Evolutionary conservation across 2,888 invertebrate species (phyloP).

Genomic region (Dusona sp.): DNA sequence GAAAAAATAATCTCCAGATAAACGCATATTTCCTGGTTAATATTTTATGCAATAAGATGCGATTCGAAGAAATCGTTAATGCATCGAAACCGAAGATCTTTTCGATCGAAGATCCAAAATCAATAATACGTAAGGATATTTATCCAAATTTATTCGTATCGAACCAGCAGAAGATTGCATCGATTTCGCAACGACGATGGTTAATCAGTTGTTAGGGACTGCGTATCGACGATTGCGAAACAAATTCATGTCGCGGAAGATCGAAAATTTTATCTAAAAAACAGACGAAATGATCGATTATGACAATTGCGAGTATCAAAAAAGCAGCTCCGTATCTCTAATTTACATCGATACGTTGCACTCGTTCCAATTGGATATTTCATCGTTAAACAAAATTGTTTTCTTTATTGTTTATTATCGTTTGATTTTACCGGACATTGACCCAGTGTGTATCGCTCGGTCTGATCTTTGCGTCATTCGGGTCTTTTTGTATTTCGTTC

Average conservation of each 20-base stretch:
- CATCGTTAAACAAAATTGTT: conserved; percentile 16
- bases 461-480: conserved; percentile 23
- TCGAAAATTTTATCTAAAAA: not conserved
- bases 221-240: conserved; percentile 60
- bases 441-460: conserved; percentile 5
- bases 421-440: conserved; percentile 31
- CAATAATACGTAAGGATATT: not conserved
- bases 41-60: too few species aligned
- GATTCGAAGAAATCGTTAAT: too few species aligned
- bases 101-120: too few species aligned
- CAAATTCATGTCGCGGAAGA: conserved; percentile 44
- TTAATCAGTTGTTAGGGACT: conserved; percentile 58
- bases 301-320: not conserved
- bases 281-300: not conserved
- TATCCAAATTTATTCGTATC: conserved; percentile 37
- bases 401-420: conserved; percentile 13
- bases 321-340: not conserved
- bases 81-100: too few species aligned
- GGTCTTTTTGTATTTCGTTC: not conserved
- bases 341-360: not conserved
- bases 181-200: conserved; percentile 69
- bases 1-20: not conserved
- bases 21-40: too few species aligned
- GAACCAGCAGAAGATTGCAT: conserved; percentile 25
- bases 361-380: conserved; percentile 9